Evolutionary conservation across 2,888 invertebrate species (phyloP), one percentile per base, ranked within the genome.

Genomic region (Ectropis crepuscularia): DNA sequence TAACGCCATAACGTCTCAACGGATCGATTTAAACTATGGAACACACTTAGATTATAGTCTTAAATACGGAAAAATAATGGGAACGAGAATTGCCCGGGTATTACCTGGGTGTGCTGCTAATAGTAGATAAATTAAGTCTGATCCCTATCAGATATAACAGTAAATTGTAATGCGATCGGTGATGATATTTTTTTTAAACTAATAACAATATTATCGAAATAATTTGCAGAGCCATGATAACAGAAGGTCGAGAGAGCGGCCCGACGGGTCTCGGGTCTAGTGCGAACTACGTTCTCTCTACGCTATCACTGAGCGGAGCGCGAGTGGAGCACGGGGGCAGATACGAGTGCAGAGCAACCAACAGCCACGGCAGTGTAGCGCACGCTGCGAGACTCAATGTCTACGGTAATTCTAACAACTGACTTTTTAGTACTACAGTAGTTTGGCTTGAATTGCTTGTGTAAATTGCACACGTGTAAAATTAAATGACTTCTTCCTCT

Each of bases 301-400:
- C 97, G 77, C 93, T 97, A 74, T 96, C 97, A 80, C 94, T 97
- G 77, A 95, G 95, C 68, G 95, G 95, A 68, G 96, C 96, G 6
- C 93, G 95, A 41, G 95, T 96, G 36, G 96, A 97, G 75, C 97
- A 98, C 79, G 97, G 97, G 2, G 98, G 97, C 0, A 94, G 96
- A 45, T 98, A 98, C 86, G 96, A 96, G 69, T 98, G 98, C 81
- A 92, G 95, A 49, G 97, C 97, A 0, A 94, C 94, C 69, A 97
- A 97, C 85, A 92, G 94, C 10, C 94, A 96, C 74, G 96, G 96
- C 55, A 94, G 93, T 38, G 94, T 95, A 12, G 94, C 94, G 51
- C 96, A 97, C 86, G 94, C 96, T 55, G 96, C 96, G 0, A 90
- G 96, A 68, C 94, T 97, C 55, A 97, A 97, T 85, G 96, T 97